Percentiles rank a stretch among this genome's conserved stretches.
Evolutionary conservation across 2,888 invertebrate genomes (phyloP).

Genomic region (Hyalella azteca): DNA sequence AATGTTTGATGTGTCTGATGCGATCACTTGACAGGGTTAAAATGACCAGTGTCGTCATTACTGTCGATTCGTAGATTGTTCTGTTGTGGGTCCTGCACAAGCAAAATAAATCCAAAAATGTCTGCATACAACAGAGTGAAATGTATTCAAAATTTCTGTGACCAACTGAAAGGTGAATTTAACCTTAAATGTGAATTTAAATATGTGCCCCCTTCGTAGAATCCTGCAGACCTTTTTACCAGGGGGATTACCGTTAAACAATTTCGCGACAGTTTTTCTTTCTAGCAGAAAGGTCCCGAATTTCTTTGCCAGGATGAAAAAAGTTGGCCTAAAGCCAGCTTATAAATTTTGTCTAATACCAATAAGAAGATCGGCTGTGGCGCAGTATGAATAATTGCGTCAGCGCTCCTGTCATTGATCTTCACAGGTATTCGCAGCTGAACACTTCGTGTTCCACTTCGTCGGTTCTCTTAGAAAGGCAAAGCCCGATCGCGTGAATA

Average conservation of each 20-base stretch:
- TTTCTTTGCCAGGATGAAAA: neutral
- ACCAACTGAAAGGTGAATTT: neutral
- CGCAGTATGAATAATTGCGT: neutral
- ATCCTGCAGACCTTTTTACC: slow-evolving; percentile 37
- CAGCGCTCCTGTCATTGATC: neutral
- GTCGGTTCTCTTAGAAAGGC: neutral
- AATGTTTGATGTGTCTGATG: neutral
- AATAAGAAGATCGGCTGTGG: neutral
- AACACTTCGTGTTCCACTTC: slow-evolving; percentile 5
- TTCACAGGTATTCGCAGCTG: neutral
- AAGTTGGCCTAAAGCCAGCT: neutral
- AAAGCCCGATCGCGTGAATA: neutral
- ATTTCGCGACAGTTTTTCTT: neutral
- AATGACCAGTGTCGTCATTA: neutral
- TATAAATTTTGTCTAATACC: neutral
- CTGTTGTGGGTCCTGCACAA: neutral
- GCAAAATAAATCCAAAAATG: neutral
- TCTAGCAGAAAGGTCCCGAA: neutral
- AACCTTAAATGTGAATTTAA: neutral
- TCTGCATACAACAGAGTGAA: slow-evolving; percentile 4
- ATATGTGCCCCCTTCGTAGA: slow-evolving; percentile 18
- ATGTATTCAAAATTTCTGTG: neutral
- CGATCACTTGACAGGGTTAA: neutral
- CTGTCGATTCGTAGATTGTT: neutral
- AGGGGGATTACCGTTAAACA: slow-evolving; percentile 10